These are phyloP conservation scores for Choristoneura rosaceana DNA, from an alignment of 2,888 invertebrate genomes.

Conservation along the genomic window DNA sequence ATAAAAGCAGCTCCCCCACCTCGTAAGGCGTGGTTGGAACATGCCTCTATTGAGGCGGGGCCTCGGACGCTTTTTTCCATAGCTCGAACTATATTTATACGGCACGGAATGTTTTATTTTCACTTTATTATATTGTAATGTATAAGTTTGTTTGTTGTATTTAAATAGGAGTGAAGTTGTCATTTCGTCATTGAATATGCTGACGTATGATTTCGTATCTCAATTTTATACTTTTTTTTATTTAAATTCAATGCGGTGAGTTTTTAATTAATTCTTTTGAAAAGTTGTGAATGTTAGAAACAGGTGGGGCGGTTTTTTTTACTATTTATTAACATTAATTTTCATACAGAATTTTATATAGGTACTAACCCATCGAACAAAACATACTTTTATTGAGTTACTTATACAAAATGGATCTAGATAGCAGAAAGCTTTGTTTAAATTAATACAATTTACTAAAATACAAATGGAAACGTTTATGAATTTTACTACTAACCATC, in stretches of 20 bases:
- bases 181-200: slow-evolving; percentile 65
- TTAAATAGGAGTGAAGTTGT: slow-evolving; percentile 70
- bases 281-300: neutral
- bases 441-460: no score
- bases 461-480: no score
- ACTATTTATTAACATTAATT: no score
- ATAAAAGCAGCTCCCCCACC: slow-evolving; percentile 64
- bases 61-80: slow-evolving; percentile 43
- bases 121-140: slow-evolving; percentile 76
- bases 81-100: slow-evolving; percentile 37
- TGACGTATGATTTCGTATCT: slow-evolving; percentile 57
- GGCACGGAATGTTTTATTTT: slow-evolving; percentile 33
- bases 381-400: no score
- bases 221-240: slow-evolving; percentile 54
- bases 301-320: neutral
- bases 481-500: no score
- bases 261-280: slow-evolving; percentile 12
- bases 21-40: slow-evolving; percentile 63
- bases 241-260: neutral
- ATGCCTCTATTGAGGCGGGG: slow-evolving; percentile 63
- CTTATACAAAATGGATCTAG: no score
- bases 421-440: no score
- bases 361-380: neutral
- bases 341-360: neutral
- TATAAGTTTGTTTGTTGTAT: slow-evolving; percentile 69